Evolutionary conservation across 2,113 vertebrate species (phyloP), one percentile per base, ranked within the genome.

Genomic region (Argyrosomus japonicus): DNA sequence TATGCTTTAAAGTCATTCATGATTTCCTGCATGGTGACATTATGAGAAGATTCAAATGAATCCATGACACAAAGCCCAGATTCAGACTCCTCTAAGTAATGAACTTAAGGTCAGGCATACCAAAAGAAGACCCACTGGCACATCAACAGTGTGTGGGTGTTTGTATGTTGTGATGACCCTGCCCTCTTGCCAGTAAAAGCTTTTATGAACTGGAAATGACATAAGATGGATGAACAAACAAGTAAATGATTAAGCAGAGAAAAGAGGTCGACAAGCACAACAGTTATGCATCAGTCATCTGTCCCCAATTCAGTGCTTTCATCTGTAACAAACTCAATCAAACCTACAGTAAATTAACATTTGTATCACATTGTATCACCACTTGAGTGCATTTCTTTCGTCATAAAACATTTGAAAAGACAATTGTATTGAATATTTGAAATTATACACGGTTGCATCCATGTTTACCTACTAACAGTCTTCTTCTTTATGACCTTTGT

Each of bases 101-200:
- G 14, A 8, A 62, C 25, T 12, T 74, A 27, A 50, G 23, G 9
- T 62, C 27, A 61, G 56, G 56, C 9, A 17, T 9, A 56, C 25
- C 11, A 32, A 58, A 23, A 10, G 15, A 19, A 54, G 29, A 40
- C 9, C 19, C 2, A 5, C 0, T 75, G 47, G 43, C 29, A 11
- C 21, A 63, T 18, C 13, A 53, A 15, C 32, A 32, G 4, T 36
- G 75, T 19, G 14, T 25, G 21, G 0, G 23, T 94, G 92, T 56
- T 8, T 0, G 2, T 15, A 93, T 61, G 91, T 90, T 32, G 21
- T 11, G n/a, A 84, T 92, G 19, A 0, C 6, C 9, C 32, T 92
- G 19, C 89, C 89, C 11, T 36, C 1, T 17, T 94, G 88, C 69
- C 7, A 61, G 4, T 85, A 75, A 79, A 21, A 21, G 13, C 68